These are phyloP conservation scores for Subanguina moxae DNA, from an alignment of 1,140 invertebrate genomes.

Conservation along the genomic window DNA sequence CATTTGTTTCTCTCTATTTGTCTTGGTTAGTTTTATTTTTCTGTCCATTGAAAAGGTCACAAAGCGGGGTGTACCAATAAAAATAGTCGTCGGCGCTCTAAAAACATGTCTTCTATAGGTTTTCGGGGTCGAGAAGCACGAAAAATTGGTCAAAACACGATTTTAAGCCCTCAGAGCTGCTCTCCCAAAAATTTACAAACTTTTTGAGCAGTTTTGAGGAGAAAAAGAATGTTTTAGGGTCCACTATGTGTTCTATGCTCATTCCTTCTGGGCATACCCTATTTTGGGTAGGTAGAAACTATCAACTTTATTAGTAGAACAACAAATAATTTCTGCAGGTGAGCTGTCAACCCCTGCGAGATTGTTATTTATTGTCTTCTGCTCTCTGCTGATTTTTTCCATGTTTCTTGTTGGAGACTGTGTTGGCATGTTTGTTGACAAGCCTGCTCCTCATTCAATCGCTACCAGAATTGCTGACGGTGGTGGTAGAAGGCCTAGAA, in stretches of 20 bases:
- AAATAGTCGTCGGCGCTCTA: no score
- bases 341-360: background rate
- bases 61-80: no score
- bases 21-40: slow-evolving; percentile 32
- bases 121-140: no score
- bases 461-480: no score
- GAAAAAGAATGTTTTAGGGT: slow-evolving; percentile 33
- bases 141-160: no score
- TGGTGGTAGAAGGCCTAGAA: no score
- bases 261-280: slow-evolving; percentile 40
- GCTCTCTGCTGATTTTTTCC: slow-evolving; percentile 17
- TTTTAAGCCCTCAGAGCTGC: no score
- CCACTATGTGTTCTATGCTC: slow-evolving; percentile 36
- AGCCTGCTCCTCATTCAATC: background rate
- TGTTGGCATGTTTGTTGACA: background rate
- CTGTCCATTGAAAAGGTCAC: no score
- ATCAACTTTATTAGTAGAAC: no score
- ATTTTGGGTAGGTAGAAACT: slow-evolving; percentile 24
- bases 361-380: slow-evolving; percentile 17
- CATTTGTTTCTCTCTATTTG: slow-evolving; percentile 36
- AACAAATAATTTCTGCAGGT: no score
- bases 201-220: background rate
- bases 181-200: slow-evolving; percentile 5
- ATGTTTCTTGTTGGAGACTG: slow-evolving; percentile 18
- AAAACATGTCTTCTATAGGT: no score